phyloP scores from a whole-genome alignment of 1,140 invertebrate genomes.

The Eriosoma lanigerum region DNA sequence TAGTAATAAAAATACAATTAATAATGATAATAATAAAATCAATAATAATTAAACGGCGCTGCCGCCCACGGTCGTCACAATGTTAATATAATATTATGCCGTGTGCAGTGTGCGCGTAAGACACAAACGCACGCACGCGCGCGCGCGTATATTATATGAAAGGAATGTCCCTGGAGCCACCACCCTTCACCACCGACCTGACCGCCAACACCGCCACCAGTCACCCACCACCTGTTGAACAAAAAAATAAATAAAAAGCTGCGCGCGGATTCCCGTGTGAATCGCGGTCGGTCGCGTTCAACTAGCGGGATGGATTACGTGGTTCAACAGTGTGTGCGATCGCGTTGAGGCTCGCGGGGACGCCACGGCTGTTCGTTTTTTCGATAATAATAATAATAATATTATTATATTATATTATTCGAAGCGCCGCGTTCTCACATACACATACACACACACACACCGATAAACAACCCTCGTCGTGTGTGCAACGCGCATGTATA shows the following conservation, averaged over 20 bases:
- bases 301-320: background rate
- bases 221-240: background rate
- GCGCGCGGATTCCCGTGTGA: slow-evolving; percentile 23
- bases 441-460: background rate
- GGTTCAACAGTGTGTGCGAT: background rate
- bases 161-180: slow-evolving; percentile 12
- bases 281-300: background rate
- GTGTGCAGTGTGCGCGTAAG: no score
- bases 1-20: background rate
- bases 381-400: background rate
- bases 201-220: background rate
- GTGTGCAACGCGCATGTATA: no score
- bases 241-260: no score
- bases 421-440: background rate
- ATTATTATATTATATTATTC: background rate
- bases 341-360: no score
- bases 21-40: background rate
- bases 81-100: no score
- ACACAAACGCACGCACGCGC: background rate
- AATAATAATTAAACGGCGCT: slow-evolving; percentile 27
- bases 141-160: background rate
- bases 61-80: background rate
- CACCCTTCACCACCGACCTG: background rate
- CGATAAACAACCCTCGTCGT: background rate
- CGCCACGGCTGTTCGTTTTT: background rate